phyloP scores from a whole-genome alignment of 2,797 vertebrate species.

The Siniperca scherzeri region DNA sequence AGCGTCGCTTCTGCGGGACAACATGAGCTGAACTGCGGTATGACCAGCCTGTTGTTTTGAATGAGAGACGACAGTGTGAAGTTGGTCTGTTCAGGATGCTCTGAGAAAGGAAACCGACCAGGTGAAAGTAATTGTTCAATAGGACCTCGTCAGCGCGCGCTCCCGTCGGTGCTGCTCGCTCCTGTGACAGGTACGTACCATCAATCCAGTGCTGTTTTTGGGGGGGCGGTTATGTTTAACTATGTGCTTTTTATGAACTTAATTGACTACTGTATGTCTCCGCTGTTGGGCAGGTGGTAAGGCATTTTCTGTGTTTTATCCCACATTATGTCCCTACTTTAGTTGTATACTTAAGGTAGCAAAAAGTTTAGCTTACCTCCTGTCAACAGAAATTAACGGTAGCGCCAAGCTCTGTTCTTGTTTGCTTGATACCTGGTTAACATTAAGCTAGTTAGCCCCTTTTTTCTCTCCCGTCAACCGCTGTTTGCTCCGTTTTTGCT shows the following conservation, averaged over 20 bases:
- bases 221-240: background rate
- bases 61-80: too few relatives aligned
- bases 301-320: fast-evolving
- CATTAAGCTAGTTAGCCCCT: background rate
- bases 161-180: background rate
- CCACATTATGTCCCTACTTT: background rate
- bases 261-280: background rate
- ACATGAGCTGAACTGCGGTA: background rate
- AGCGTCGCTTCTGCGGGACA: background rate
- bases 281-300: background rate
- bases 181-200: constrained; percentile 10
- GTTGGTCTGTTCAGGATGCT: background rate
- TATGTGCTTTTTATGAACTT: background rate
- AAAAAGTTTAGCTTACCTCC: background rate
- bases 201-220: fast-evolving
- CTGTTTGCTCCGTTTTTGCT: background rate
- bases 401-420: too few relatives aligned
- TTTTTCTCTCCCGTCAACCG: too few relatives aligned
- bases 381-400: background rate
- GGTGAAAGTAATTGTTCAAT: constrained; percentile 37
- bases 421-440: background rate
- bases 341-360: background rate
- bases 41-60: background rate
- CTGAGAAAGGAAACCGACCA: constrained; percentile 2
- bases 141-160: background rate